phyloP scores from a whole-genome alignment of 2,797 vertebrate genomes.

The Falco berigora region DNA sequence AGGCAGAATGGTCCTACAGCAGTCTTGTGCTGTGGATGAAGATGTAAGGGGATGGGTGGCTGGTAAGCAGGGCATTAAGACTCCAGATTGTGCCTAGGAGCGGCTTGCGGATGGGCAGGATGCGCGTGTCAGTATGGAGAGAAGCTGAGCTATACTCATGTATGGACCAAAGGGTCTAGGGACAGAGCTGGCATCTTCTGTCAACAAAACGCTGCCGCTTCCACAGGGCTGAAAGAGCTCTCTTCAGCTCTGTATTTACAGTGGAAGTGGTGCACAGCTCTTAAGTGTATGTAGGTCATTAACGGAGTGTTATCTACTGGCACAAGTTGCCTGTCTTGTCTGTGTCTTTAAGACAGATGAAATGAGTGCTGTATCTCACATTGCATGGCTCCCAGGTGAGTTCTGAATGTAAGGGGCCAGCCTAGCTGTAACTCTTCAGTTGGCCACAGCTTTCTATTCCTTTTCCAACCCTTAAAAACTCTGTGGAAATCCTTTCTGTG shows the following conservation, averaged over 20 bases:
- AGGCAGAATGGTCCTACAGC: background rate
- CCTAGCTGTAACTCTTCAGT: background rate
- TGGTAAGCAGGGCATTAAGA: background rate
- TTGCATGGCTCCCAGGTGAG: background rate
- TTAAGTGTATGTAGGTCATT: background rate
- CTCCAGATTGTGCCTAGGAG: background rate
- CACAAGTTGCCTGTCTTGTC: background rate
- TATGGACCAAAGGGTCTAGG: background rate
- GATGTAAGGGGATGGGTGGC: background rate
- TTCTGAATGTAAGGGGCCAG: background rate
- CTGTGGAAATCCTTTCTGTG: background rate
- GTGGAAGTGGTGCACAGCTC: background rate
- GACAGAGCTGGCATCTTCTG: background rate
- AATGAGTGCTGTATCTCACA: background rate
- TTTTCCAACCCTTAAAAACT: background rate
- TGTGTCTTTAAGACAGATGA: background rate
- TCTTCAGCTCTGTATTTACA: background rate
- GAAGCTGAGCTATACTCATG: background rate
- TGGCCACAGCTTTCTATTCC: background rate
- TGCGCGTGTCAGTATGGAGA: background rate
- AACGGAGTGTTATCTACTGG: conserved; percentile 4
- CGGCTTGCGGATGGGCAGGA: background rate
- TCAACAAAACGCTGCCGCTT: background rate
- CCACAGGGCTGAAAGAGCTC: background rate
- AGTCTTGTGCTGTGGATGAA: background rate